Conservation (phyloP, 2,797 vertebrate species). For the Falco berigora region DNA sequence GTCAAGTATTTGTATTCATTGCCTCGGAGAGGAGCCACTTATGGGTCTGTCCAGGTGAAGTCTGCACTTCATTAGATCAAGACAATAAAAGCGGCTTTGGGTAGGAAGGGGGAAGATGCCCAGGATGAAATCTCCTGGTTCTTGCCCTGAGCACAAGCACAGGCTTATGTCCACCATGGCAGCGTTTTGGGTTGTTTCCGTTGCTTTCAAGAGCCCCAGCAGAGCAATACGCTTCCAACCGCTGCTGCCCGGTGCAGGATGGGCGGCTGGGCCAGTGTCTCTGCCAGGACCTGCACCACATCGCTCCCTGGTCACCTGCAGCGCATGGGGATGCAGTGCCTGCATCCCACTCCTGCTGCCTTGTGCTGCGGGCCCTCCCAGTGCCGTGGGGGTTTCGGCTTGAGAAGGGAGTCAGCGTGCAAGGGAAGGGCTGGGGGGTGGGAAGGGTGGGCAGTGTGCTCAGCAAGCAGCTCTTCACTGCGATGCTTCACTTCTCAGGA, state of each 20-base stretch:
- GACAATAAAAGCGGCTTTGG: slow-evolving; percentile 60
- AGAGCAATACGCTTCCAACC: not conserved
- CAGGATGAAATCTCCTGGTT: not conserved
- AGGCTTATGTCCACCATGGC: not conserved
- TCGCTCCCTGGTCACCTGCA: not conserved
- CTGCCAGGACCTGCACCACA: not conserved
- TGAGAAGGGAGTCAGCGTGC: rapidly evolving
- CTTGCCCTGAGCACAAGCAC: not conserved
- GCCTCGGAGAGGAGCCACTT: slow-evolving; percentile 67
- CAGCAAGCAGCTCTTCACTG: rapidly evolving
- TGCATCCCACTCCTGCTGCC: rapidly evolving
- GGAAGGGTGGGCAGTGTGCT: not conserved
- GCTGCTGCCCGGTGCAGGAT: rapidly evolving
- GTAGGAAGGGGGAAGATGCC: not conserved
- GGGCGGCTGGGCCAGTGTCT: not conserved
- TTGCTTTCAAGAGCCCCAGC: not conserved
- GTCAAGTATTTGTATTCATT: slow-evolving; percentile 82
- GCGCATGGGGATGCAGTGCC: not conserved
- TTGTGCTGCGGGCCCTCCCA: not conserved
- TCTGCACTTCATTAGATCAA: slow-evolving; percentile 67
- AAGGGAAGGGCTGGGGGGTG: not conserved
- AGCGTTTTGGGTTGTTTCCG: not conserved
- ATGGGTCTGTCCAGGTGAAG: slow-evolving; percentile 68
- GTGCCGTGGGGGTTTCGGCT: rapidly evolving
- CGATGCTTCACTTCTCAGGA: rapidly evolving